A percentile compares a stretch with the other conserved stretches of the same genome.
These are phyloP conservation scores for Solenodon paradoxus DNA, from an alignment of 2,113 vertebrate species.

Conservation along the genomic window DNA sequence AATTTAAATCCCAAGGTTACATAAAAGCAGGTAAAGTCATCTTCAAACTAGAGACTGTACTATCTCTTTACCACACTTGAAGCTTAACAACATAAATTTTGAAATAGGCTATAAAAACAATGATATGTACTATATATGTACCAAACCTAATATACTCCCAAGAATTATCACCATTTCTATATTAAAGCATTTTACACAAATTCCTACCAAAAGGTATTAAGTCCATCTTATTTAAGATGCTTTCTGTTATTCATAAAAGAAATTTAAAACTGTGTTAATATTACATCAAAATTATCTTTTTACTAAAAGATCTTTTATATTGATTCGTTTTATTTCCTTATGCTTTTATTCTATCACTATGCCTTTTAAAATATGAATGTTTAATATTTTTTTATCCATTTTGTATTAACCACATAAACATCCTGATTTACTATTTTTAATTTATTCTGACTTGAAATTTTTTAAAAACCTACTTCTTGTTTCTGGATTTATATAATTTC, in stretches of 20 bases:
- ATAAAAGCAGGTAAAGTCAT: neutral
- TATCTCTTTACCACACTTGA: neutral
- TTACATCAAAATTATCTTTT: neutral
- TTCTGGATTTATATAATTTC: neutral
- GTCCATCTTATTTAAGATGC: neutral
- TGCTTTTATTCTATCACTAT: neutral
- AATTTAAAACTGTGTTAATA: neutral
- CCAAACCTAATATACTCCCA: neutral
- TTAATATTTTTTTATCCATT: neutral
- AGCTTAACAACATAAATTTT: neutral
- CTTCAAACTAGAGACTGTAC: neutral
- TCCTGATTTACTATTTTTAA: constrained; percentile 2
- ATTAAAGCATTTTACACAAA: neutral
- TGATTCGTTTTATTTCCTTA: neutral
- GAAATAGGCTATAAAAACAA: neutral
- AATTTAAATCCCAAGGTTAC: neutral
- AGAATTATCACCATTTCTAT: neutral
- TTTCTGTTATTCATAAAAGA: constrained; percentile 5
- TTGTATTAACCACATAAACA: neutral
- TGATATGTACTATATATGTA: neutral
- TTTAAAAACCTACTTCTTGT: neutral
- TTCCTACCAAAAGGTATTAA: neutral
- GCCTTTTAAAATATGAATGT: neutral
- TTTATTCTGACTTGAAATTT: constrained; percentile 2
- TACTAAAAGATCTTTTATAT: neutral